phyloP scores from a whole-genome alignment of 1,140 invertebrate genomes.

The Cataglyphis hispanica region DNA sequence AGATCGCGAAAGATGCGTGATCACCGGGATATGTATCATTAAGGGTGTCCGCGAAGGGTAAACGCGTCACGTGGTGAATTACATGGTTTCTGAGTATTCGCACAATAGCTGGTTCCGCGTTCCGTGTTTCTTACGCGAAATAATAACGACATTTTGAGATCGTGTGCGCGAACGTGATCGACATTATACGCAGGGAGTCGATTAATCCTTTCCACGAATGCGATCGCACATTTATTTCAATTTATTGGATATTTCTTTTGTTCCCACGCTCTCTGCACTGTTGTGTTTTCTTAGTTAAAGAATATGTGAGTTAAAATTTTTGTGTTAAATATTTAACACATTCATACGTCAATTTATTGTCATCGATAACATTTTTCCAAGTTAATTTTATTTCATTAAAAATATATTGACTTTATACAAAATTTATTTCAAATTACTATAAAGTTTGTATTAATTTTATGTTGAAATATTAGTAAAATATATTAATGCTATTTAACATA shows the following conservation, averaged over 20 bases:
- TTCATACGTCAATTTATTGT: too few species aligned
- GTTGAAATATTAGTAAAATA: too few species aligned
- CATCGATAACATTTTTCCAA: too few species aligned
- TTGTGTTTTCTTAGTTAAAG: too few species aligned
- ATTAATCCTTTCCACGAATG: background rate
- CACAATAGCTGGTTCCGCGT: constrained; percentile 35
- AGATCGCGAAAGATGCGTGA: constrained; percentile 61
- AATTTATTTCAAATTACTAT: too few species aligned
- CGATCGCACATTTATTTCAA: background rate
- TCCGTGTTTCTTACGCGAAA: constrained; percentile 33
- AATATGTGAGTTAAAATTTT: too few species aligned
- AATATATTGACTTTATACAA: too few species aligned
- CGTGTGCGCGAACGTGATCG: background rate
- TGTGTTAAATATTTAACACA: too few species aligned
- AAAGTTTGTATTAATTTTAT: too few species aligned
- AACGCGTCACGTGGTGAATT: constrained; percentile 64
- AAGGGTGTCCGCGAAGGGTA: constrained; percentile 54
- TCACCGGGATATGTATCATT: constrained; percentile 69
- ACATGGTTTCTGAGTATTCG: constrained; percentile 60
- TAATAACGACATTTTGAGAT: constrained; percentile 32
- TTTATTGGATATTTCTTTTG: background rate
- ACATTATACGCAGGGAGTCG: background rate
- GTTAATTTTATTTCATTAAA: too few species aligned
- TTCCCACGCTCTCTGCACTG: background rate
- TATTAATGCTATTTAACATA: too few species aligned